Evolutionary conservation across 2,888 invertebrate species (phyloP), one percentile per base, ranked within the genome.

Genomic region (Metalampra italica): DNA sequence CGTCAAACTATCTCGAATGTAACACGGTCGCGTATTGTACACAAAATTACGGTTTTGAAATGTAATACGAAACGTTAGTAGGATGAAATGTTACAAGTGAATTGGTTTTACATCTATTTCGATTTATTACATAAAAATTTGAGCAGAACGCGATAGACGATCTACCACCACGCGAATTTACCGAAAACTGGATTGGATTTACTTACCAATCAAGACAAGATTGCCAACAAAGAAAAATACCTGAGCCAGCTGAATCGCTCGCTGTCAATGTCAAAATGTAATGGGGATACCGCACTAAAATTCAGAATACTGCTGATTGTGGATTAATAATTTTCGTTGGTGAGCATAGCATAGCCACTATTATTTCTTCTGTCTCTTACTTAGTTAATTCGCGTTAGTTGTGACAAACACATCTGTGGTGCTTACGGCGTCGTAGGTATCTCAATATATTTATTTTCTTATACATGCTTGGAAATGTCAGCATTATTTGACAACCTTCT

Each of bases 1-100:
- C 75, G 76, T 81, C 75, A 79, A 82, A 73, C 69, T 65, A 71
- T 67, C 66, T 64, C 61, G 55, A 64, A 54, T 62, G 42, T 57
- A 66, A 54, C 53, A 53, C 52, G 46, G 37, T 44, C 45, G 42
- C 47, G 15, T 40, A 39, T 15, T 9, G 9, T 43, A 15, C 9
- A 29, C 34, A 46, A 41, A 42, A 51, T 14, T 30, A 13, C 37
- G 41, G 36, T 15, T 29, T 45, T 15, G 29, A 43, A 45, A 41
- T 32, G 37, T 55, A 45, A 45, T 42, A 49, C 38, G 49, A 39
- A 53, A 50, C 53, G 43, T 1, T 12, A 29, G 5, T 13, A 5
- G 12, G 12, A 1, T 22, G 7, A n/a, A 48, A 52, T 50, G 46
- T 49, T 45, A 52, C 52, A 38, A 53, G 53, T 48, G 44, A 30